Evolutionary conservation across 2,888 invertebrate species (phyloP), one percentile per base, ranked within the genome.

Genomic region (Microdon myrmicae): DNA sequence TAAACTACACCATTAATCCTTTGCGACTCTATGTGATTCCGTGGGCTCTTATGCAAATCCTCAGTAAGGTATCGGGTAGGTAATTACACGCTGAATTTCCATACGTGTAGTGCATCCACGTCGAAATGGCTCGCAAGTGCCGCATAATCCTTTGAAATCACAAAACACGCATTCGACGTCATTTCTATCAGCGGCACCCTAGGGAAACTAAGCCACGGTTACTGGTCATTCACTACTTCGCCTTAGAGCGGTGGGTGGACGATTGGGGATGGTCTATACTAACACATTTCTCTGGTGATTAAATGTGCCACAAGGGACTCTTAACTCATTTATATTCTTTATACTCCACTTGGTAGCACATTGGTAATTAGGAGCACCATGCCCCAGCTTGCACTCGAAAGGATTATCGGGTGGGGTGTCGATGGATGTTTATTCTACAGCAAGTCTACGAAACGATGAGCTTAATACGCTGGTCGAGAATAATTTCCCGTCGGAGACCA

Each of bases 101-200:
- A 9, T 43, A 35, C 29, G 19, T 31, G 17, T 25, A 25, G 3
- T 41, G n/a, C 19, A 29, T 39, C 9, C 41, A 4, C 31, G 2
- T 31, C 28, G 47, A 55, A n/a, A 56, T 45, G 49, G 41, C 25
- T 58, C 58, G 47, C 56, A 47, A 58, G 43, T 64, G 64, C 51
- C 51, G 64, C 58, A 64, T 64, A 64, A 64, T 58, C 64, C 58
- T 64, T 51, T 47, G 51, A 64, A 64, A 58, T 64, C 58, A 47
- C 45, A 51, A 47, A 39, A 58, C 51, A 64, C 58, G 51, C 64
- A 47, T 38, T 47, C 14, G 22, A 28, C 9, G 41, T 28, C 12
- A 20, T 9, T 10, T 8, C 9, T 22, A 5, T 7, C 14, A 2
- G 32, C 17, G 3, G 17, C n/a, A 7, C 7, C 9, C 10, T n/a